Evolutionary conservation across 2,797 vertebrate genomes (phyloP), one percentile per base, ranked within the genome.

Genomic region (Intellagama lesueurii): DNA sequence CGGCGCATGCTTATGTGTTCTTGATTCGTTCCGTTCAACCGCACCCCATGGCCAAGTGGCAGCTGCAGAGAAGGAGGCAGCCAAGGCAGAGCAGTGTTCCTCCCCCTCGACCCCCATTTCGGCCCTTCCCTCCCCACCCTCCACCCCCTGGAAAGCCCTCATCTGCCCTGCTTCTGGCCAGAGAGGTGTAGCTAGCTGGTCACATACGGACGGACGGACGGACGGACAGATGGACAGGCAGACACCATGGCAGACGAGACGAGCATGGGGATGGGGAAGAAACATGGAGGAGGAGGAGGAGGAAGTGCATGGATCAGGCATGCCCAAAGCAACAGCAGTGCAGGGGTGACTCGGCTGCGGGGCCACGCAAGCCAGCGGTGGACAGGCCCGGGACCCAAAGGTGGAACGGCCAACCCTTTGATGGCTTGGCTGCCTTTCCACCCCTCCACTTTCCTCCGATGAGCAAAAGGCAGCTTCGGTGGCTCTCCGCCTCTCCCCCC

Each of bases 221-320:
- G 60, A 64, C 5, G 17, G 60, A 64, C 60, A 19, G 60, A 64
- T 22, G 19, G 35, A 40, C 64, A 35, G 22, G 72, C 89, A 76
- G 40, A 86, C 49, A 73, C 78, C 66, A 35, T 5, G 66, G 81
- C 73, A 47, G 66, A 87, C 72, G 73, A 76, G 44, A 82, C 88
- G 7, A 56, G 83, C 60, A 35, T 40, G 24, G 30, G 2, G 80
- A 95, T 88, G 92, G 80, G 92, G 89, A 89, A 88, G 89, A 78
- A 93, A 68, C 22, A 47, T 8, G 75, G 7, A 88, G 89, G 49
- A 40, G 88, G 56, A 77, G 0, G 14, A 19, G 52, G 88, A 5
- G 32, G 84, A 86, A 16, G 85, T 47, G 44, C 91, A 77, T 77
- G 35, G 76, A 87, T 49, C 70, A 75, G 88, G 35, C 69, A 85